phyloP scores from a whole-genome alignment of 2,888 invertebrate genomes.

The Achlya flavicornis region DNA sequence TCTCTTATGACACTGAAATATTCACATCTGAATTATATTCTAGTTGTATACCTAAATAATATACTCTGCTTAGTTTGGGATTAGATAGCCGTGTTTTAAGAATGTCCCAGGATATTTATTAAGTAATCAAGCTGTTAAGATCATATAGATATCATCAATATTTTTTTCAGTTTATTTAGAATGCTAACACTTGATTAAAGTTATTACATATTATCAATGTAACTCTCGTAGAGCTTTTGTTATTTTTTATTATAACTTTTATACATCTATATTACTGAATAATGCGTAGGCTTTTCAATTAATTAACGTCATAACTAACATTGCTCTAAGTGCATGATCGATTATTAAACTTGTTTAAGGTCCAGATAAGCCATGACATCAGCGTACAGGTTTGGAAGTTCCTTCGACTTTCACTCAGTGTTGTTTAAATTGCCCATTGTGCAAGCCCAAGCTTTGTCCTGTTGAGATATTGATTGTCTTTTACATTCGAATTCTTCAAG shows the following conservation, averaged over 20 bases:
- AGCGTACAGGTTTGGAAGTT: slow-evolving; percentile 54
- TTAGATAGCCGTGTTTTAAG: no score
- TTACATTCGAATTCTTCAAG: not conserved
- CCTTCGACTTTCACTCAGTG: slow-evolving; percentile 46
- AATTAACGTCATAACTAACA: not conserved
- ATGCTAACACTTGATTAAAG: no score
- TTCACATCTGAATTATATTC: not conserved
- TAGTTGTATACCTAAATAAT: not conserved
- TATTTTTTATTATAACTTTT: not conserved
- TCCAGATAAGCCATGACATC: slow-evolving; percentile 49
- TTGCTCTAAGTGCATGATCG: not conserved
- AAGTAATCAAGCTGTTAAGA: no score
- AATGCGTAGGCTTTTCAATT: not conserved
- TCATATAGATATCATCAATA: no score
- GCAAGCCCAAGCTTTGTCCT: slow-evolving; percentile 32
- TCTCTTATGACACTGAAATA: not conserved
- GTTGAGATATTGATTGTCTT: slow-evolving; percentile 12
- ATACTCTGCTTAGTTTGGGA: no score
- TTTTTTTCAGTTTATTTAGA: no score
- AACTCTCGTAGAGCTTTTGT: not conserved
- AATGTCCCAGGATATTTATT: no score
- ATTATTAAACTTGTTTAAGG: slow-evolving; percentile 17
- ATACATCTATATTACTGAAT: not conserved
- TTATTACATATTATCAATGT: no score
- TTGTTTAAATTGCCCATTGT: slow-evolving; percentile 45